phyloP scores from a whole-genome alignment of 2,888 invertebrate genomes.

The Stictocephala bisonia region DNA sequence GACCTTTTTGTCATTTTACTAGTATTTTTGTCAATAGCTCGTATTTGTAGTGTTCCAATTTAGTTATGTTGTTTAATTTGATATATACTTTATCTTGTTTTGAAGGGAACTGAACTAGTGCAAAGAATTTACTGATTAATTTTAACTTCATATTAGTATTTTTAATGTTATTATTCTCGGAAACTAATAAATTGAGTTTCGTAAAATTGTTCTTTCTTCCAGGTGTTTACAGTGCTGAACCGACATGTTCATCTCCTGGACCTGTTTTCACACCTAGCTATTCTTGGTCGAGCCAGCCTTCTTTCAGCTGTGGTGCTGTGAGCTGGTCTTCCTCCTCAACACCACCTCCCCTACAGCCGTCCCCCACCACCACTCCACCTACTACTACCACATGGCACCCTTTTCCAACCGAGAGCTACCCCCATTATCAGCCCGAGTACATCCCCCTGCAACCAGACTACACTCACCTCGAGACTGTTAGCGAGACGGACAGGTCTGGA shows the following conservation, averaged over 20 bases:
- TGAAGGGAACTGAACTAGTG: too few relatives aligned
- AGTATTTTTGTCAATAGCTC: too few relatives aligned
- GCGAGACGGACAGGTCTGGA: conserved; percentile 4
- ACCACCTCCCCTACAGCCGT: conserved; percentile 22
- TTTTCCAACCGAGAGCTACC: conserved; percentile 28
- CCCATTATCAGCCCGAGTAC: conserved; percentile 46
- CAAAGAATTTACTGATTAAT: too few relatives aligned
- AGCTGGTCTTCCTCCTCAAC: conserved; percentile 13
- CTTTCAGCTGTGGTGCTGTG: conserved; percentile 28
- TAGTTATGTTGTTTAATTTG: too few relatives aligned
- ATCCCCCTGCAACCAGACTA: conserved; percentile 43
- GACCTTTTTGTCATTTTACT: too few relatives aligned
- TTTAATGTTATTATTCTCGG: too few relatives aligned
- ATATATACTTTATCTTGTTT: too few relatives aligned
- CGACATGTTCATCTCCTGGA: conserved; percentile 28
- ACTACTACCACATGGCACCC: conserved; percentile 35
- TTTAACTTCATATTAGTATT: background rate
- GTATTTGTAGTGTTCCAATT: too few relatives aligned
- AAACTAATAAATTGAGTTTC: too few relatives aligned
- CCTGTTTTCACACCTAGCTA: conserved; percentile 43
- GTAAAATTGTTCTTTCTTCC: conserved; percentile 10
- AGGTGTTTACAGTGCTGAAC: conserved; percentile 42
- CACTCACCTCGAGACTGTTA: conserved; percentile 22
- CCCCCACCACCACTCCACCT: conserved; percentile 22
- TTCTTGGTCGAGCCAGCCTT: conserved; percentile 34